Evolutionary conservation across 2,888 invertebrate genomes (phyloP), one percentile per base, ranked within the genome.

Genomic region (Blomia tropicalis): DNA sequence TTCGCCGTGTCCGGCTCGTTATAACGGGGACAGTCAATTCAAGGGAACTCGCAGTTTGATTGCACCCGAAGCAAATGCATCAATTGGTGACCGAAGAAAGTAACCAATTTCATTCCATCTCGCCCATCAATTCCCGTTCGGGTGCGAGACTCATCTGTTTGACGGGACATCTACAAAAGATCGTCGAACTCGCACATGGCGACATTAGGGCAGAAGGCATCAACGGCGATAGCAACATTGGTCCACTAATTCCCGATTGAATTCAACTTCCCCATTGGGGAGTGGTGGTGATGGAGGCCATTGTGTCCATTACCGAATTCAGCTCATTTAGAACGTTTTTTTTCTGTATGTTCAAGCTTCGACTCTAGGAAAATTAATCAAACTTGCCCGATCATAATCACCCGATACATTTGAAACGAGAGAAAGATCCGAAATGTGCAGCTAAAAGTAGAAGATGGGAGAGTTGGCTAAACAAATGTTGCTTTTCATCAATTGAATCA

Each of bases 171-270:
- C 51, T 7, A 47, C 51, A 47, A 47, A 47, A 19, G 51, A 27
- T 25, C 51, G 23, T 7, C 22, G 51, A 7, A 47, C n/a, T 47
- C 51, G 22, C 51, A 47, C 51, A 47, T 47, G 51, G 51, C n/a
- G n/a, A n/a, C n/a, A n/a, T n/a, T n/a, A n/a, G n/a, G n/a, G n/a
- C n/a, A n/a, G n/a, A n/a, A n/a, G n/a, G n/a, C n/a, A n/a, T 27
- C 22, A 47, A 47, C n/a, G 51, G n/a, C n/a, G n/a, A n/a, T 47
- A n/a, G 51, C 51, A 47, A n/a, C 51, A 47, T 27, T 47, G 22
- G n/a, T n/a, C 27, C 27, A 36, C 31, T 56, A 56, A 56, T 56
- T 56, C 56, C 56, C 56, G 56, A 56, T 56, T 56, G 56, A 56
- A 56, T 56, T 56, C 7, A 47, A 27, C 51, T 11, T 47, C 51